Conservation (phyloP, 2,888 invertebrate genomes). For the Antitype chi region DNA sequence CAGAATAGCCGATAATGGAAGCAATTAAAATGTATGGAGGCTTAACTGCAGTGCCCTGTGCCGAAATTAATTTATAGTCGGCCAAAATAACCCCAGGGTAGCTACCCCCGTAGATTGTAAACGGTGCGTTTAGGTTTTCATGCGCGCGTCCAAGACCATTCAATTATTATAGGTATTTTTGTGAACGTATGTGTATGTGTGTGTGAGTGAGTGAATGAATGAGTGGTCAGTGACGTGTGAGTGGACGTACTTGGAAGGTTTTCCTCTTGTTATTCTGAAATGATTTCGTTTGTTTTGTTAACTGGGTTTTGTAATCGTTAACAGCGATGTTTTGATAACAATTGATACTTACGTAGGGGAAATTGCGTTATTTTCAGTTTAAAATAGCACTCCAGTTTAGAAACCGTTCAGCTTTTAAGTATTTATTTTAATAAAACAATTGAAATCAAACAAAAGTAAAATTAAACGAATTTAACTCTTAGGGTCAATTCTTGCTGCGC, state of each 20-base stretch:
- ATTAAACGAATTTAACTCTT: background rate
- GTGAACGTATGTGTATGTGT: constrained; percentile 11
- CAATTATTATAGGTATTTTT: constrained; percentile 56
- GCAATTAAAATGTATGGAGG: constrained; percentile 90
- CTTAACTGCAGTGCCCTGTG: constrained; percentile 89
- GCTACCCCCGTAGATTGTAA: constrained; percentile 75
- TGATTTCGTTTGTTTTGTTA: constrained; percentile 15
- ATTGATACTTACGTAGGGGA: background rate
- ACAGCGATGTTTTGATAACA: background rate
- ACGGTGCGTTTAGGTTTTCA: constrained; percentile 77
- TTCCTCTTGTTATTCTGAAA: constrained; percentile 20
- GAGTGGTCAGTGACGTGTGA: constrained; percentile 20
- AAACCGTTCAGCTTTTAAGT: too few relatives aligned
- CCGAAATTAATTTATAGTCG: constrained; percentile 90
- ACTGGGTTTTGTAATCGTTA: background rate
- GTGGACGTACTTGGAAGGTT: constrained; percentile 5
- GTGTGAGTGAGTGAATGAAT: constrained; percentile 29
- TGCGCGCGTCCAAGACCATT: constrained; percentile 53
- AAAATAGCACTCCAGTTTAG: background rate
- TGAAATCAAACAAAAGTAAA: background rate
- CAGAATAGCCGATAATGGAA: constrained; percentile 89
- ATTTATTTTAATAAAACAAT: background rate
- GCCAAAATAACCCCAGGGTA: constrained; percentile 84
- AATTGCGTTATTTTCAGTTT: background rate
- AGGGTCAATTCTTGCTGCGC: too few relatives aligned